Conservation (phyloP, 2,797 vertebrate species). For the Gephyroberyx darwinii region DNA sequence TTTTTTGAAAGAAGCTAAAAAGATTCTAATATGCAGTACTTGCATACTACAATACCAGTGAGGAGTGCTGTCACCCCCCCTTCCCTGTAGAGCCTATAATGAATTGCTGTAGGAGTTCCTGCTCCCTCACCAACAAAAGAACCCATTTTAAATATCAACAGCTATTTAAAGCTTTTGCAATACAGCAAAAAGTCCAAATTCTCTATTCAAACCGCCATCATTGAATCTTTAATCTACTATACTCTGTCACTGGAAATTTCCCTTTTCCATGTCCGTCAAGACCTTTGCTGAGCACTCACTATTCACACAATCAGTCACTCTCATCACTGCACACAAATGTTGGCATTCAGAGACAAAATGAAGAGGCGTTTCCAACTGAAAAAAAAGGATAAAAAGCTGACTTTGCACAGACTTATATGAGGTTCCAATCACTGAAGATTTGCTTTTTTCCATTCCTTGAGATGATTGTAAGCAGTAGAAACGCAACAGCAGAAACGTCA, state of each 20-base stretch:
- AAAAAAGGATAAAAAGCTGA: slow-evolving; percentile 51
- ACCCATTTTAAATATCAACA: slow-evolving; percentile 64
- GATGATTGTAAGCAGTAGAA: slow-evolving; percentile 35
- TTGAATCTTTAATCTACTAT: slow-evolving; percentile 65
- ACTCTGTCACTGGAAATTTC: slow-evolving; percentile 59
- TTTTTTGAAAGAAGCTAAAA: slow-evolving; percentile 27
- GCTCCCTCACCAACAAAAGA: slow-evolving; percentile 57
- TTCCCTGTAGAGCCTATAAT: slow-evolving; percentile 45
- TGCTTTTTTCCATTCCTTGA: slow-evolving; percentile 39
- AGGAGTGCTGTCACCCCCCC: slow-evolving; percentile 45
- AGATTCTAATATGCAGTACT: slow-evolving; percentile 46
- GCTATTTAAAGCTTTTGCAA: slow-evolving; percentile 71
- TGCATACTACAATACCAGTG: slow-evolving; percentile 46
- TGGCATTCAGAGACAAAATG: slow-evolving; percentile 40
- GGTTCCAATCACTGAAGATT: slow-evolving; percentile 7
- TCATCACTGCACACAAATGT: slow-evolving; percentile 60
- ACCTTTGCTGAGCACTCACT: slow-evolving; percentile 69
- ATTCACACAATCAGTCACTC: slow-evolving; percentile 66
- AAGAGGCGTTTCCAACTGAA: slow-evolving; percentile 52
- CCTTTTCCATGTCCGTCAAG: slow-evolving; percentile 58
- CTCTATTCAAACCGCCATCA: slow-evolving; percentile 58
- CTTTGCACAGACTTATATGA: slow-evolving; percentile 27
- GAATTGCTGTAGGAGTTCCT: slow-evolving; percentile 55
- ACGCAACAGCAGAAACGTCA: slow-evolving; percentile 39
- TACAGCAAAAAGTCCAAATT: slow-evolving; percentile 57